Conservation (phyloP, 2,797 vertebrate genomes). For the Molossus alvarezi region DNA sequence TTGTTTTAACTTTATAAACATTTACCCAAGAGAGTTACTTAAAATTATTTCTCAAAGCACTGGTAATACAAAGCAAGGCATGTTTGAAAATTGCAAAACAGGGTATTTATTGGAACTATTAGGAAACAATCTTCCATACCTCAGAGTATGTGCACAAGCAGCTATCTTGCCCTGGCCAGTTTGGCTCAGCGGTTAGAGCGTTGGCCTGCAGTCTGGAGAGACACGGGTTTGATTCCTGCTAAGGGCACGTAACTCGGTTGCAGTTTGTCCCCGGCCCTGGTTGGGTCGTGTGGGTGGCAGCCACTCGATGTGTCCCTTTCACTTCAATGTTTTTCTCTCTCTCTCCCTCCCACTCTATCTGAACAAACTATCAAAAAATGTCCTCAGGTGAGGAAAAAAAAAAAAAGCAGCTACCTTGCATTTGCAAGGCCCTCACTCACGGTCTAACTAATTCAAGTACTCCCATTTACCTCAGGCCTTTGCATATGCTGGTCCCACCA, state of each 20-base stretch:
- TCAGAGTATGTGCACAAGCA: neutral
- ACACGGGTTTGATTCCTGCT: too few relatives aligned
- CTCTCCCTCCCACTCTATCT: too few relatives aligned
- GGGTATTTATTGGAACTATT: neutral
- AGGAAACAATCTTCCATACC: neutral
- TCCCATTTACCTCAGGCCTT: neutral
- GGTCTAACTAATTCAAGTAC: neutral
- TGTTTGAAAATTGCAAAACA: neutral
- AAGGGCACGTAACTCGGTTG: too few relatives aligned
- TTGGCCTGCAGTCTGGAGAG: too few relatives aligned
- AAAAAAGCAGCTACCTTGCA: neutral
- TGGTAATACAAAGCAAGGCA: neutral
- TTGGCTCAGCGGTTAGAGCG: too few relatives aligned
- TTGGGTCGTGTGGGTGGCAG: too few relatives aligned
- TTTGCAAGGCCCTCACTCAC: neutral
- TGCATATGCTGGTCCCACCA: neutral
- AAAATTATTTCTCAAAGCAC: neutral
- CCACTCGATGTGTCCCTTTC: too few relatives aligned
- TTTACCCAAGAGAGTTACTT: neutral
- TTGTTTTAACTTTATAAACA: conserved; percentile 29
- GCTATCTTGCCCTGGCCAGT: neutral
- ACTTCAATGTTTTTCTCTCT: too few relatives aligned
- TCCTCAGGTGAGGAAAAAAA: too few relatives aligned
- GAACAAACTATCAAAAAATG: too few relatives aligned
- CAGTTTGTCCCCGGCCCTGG: too few relatives aligned